Percentiles rank a stretch among this genome's conserved stretches.
These are phyloP conservation scores for Parnassius glacialis DNA, from an alignment of 2,888 invertebrate species.

Conservation along the genomic window DNA sequence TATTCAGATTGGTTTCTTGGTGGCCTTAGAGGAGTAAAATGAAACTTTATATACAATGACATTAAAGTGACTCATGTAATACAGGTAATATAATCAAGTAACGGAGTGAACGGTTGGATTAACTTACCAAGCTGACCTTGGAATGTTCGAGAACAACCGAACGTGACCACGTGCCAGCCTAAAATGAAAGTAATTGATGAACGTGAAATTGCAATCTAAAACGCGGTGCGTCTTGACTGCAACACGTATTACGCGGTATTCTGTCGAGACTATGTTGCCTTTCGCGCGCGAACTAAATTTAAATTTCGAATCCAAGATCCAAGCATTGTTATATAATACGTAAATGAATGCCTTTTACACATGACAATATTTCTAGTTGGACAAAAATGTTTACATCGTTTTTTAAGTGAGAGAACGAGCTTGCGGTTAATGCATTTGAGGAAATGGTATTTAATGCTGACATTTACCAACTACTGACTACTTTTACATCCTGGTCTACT, in stretches of 20 bases:
- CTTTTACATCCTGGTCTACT: conserved; percentile 13
- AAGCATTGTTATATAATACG: conserved; percentile 11
- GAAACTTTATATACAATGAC: conserved; percentile 20
- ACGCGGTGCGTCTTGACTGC: conserved; percentile 1
- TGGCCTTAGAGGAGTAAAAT: conserved; percentile 35
- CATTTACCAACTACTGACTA: conserved; percentile 7
- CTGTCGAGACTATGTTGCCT: conserved; percentile 21
- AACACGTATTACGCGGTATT: conserved; percentile 15
- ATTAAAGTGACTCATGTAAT: conserved; percentile 26
- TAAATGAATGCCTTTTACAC: conserved; percentile 6
- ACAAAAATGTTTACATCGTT: background rate
- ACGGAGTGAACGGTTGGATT: conserved; percentile 30
- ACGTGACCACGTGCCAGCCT: conserved; percentile 17
- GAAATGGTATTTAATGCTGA: conserved; percentile 12
- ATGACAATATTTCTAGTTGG: background rate
- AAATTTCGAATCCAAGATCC: conserved; percentile 20
- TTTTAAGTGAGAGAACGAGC: background rate
- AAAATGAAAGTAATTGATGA: conserved; percentile 27
- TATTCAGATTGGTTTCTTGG: conserved; percentile 34
- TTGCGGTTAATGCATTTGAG: background rate
- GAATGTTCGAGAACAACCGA: conserved; percentile 27
- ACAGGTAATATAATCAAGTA: conserved; percentile 18
- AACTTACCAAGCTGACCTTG: conserved; percentile 28
- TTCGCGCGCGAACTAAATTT: conserved; percentile 18
- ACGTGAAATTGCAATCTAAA: conserved; percentile 16